Evolutionary conservation across 2,113 vertebrate genomes (phyloP).

Genomic region (Pampusana beccarii): DNA sequence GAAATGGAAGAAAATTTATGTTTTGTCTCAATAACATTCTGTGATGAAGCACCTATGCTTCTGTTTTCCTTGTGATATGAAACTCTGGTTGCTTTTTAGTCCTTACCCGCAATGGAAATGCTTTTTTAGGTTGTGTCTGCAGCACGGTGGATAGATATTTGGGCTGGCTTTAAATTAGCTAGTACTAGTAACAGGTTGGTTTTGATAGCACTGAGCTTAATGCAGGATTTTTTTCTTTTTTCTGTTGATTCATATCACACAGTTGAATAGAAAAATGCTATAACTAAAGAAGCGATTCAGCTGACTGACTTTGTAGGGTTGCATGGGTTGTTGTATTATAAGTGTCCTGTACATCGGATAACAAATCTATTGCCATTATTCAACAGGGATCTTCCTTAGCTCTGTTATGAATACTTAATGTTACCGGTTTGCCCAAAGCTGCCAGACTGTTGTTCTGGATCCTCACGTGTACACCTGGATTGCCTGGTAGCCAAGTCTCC

Average conservation of each 20-base stretch:
- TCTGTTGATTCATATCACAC: not conserved
- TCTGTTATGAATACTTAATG: not conserved
- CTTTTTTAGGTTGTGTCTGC: not conserved
- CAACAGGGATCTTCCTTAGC: not conserved
- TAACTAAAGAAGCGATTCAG: not conserved
- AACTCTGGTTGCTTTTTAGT: not conserved
- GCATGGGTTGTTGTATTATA: accelerated
- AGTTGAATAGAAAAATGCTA: not conserved
- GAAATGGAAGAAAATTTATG: no score
- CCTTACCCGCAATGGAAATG: not conserved
- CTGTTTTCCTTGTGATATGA: not conserved
- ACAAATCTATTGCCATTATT: not conserved
- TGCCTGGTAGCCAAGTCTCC: not conserved
- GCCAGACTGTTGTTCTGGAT: not conserved
- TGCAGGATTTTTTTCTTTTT: not conserved
- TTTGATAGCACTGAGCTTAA: not conserved
- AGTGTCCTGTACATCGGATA: not conserved
- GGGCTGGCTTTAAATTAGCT: not conserved
- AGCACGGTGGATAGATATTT: not conserved
- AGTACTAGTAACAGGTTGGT: not conserved
- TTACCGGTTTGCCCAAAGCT: not conserved
- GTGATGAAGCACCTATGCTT: not conserved
- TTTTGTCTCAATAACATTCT: not conserved
- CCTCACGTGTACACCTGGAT: no score
- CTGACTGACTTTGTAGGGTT: not conserved